Percentiles rank a stretch among this genome's conserved stretches.
phyloP scores from a whole-genome alignment of 2,888 invertebrate genomes.

The Strigamia crassipes region DNA sequence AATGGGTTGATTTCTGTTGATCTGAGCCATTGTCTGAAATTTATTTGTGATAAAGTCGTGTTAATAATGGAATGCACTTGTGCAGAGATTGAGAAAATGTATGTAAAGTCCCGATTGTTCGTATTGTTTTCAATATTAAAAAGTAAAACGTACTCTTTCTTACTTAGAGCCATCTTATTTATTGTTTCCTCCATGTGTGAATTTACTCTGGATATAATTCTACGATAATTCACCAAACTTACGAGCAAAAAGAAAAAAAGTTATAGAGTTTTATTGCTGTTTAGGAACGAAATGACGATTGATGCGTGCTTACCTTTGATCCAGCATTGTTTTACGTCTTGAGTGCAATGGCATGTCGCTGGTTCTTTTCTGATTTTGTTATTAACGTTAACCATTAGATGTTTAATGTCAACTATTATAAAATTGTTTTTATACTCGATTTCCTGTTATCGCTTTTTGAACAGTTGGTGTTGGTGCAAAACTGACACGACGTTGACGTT shows the following conservation, averaged over 20 bases:
- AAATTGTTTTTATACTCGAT: not conserved
- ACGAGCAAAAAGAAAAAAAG: not conserved
- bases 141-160: constrained; percentile 67
- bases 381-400: not conserved
- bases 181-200: constrained; percentile 79
- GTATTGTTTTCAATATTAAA: constrained; percentile 31
- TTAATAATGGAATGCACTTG: constrained; percentile 42
- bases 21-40: constrained; percentile 70
- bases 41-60: constrained; percentile 51
- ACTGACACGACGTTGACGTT: constrained; percentile 7
- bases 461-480: constrained; percentile 16
- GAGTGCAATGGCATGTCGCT: not conserved
- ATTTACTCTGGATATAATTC: constrained; percentile 62
- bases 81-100: constrained; percentile 48
- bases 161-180: constrained; percentile 81
- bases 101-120: constrained; percentile 10
- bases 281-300: not conserved
- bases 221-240: constrained; percentile 53
- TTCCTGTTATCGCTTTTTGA: not conserved
- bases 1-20: constrained; percentile 64
- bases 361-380: not conserved
- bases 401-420: not conserved
- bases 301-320: not conserved
- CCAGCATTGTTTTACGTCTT: constrained; percentile 12
- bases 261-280: not conserved